Conservation (phyloP, 2,888 invertebrate species). For the Mimachlamys varia region DNA sequence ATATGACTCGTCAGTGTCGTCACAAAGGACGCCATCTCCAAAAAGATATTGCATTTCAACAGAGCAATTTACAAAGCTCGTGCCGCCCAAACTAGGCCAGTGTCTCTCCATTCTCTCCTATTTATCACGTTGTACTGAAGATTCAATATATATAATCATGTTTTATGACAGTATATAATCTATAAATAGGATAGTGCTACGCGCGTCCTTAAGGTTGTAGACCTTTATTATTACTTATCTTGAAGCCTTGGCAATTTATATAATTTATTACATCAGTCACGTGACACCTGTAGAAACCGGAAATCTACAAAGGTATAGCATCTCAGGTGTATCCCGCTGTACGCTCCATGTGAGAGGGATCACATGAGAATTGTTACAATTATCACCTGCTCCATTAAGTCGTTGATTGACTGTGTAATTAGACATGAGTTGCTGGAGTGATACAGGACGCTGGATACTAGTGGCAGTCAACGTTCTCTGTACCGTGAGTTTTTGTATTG, state of each 20-base stretch:
- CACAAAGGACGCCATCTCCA: no score
- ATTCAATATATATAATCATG: neutral
- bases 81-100: no score
- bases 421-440: constrained; percentile 14
- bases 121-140: neutral
- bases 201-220: neutral
- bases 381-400: neutral
- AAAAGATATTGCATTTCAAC: no score
- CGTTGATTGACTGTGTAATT: neutral
- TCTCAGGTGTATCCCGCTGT: neutral
- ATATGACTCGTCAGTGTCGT: no score
- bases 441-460: neutral
- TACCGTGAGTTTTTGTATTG: neutral
- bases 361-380: neutral
- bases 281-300: constrained; percentile 5
- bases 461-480: neutral
- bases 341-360: neutral
- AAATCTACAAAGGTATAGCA: neutral
- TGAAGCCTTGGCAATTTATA: neutral
- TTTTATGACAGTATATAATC: neutral
- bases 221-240: constrained; percentile 16
- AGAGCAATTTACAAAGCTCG: no score
- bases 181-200: neutral
- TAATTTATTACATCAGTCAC: constrained; percentile 5
- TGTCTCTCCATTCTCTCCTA: neutral